phyloP scores from a whole-genome alignment of 2,113 vertebrate species.

The Equus quagga region DNA sequence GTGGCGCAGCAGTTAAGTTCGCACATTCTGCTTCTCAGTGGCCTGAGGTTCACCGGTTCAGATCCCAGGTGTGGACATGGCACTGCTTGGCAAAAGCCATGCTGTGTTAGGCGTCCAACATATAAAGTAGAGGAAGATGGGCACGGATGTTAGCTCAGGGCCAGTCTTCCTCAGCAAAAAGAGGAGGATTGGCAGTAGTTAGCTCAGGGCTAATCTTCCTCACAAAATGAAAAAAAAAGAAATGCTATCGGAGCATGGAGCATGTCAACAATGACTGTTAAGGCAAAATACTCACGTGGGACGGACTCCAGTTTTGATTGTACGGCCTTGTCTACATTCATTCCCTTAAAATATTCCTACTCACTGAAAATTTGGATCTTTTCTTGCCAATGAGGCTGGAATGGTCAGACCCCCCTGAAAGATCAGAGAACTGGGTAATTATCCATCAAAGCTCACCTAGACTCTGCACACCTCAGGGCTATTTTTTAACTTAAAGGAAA shows the following conservation, averaged over 20 bases:
- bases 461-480: not conserved
- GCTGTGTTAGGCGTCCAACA: too few species aligned
- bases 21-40: too few species aligned
- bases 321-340: not conserved
- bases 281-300: not conserved
- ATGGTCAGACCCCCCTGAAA: not conserved
- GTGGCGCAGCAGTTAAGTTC: too few species aligned
- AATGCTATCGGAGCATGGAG: not conserved
- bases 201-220: too few species aligned
- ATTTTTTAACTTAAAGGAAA: slow-evolving; percentile 23
- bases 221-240: not conserved
- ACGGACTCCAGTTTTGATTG: not conserved
- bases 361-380: not conserved
- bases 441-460: not conserved
- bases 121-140: too few species aligned
- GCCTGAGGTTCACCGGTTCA: too few species aligned
- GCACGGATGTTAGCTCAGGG: too few species aligned
- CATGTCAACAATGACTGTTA: not conserved
- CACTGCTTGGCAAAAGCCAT: too few species aligned
- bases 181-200: too few species aligned
- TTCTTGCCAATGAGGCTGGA: not conserved
- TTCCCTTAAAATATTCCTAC: not conserved
- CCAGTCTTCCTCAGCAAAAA: too few species aligned
- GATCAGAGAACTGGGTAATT: slow-evolving; percentile 44
- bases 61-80: too few species aligned